Evolutionary conservation across 2,888 invertebrate species (phyloP), one percentile per base, ranked within the genome.

Genomic region (Cabera pusaria): DNA sequence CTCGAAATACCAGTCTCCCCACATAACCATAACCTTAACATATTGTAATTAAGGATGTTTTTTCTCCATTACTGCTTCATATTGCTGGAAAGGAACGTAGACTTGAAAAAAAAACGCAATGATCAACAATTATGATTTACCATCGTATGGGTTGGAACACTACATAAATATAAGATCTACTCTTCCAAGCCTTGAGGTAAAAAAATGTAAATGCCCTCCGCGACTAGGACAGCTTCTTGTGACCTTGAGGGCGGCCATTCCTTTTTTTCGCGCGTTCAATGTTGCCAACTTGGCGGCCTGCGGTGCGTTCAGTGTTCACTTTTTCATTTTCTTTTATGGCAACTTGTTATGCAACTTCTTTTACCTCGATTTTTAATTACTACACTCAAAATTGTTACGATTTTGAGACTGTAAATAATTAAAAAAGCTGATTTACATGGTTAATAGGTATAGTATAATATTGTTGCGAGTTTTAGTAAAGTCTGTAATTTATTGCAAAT

Each of bases 211-310:
- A 81, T 76, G 83, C 81, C 79, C 83, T 85, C 83, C 72, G 64
- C 76, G 83, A 83, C 86, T 87, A 86, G 84, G 86, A 86, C 87
- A 84, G 82, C 86, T 82, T 84, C 81, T 80, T 72, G 69, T 64
- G 88, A 85, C 87, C 87, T 88, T 88, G 86, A 62, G 50, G 70
- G 67, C 78, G 77, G 82, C 84, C 84, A 83, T 86, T 80, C 77
- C 74, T 82, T 82, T 83, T 85, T 85, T 83, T 81, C 76, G 70
- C 79, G 75, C 78, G 78, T 67, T 83, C 85, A 84, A 82, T 86
- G 87, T 84, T 85, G 75, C 86, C 84, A 80, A 71, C 77, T 71
- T 69, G 75, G 72, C 72, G 77, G 74, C 76, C 67, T 69, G 72
- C 67, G 60, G 67, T 73, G 73, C 70, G 72, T 73, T 79, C 67